Evolutionary conservation across 2,888 invertebrate species (phyloP).

Genomic region (Stenotaenia linearis): DNA sequence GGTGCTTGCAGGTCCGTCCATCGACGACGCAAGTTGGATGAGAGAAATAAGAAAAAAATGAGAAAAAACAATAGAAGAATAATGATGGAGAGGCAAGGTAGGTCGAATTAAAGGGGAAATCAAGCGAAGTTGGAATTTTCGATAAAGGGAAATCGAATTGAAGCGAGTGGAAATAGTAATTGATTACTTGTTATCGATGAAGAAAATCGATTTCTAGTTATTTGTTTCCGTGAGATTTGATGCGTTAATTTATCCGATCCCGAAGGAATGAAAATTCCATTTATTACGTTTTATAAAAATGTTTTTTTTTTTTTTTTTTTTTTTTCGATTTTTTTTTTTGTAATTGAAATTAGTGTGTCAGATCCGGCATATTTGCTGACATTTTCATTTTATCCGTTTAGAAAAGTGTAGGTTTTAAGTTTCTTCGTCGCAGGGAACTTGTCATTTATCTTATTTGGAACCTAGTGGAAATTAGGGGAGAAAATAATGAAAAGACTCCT

Average conservation of each 20-base stretch:
- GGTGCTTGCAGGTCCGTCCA: neutral
- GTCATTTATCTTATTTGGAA: slow-evolving; percentile 12
- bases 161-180: neutral
- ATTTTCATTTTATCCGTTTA: neutral
- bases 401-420: slow-evolving; percentile 1
- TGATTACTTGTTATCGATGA: too few relatives aligned
- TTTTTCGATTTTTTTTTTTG: neutral
- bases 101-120: neutral
- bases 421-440: neutral
- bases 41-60: neutral
- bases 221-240: neutral
- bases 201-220: neutral
- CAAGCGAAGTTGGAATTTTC: neutral
- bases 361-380: neutral
- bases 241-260: too few relatives aligned
- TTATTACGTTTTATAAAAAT: neutral
- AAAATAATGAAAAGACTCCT: neutral
- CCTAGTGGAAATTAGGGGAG: slow-evolving; percentile 12
- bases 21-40: neutral
- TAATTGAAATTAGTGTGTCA: neutral
- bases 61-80: neutral
- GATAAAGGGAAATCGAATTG: neutral
- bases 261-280: too few relatives aligned
- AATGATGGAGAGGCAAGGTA: neutral
- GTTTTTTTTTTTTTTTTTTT: neutral